These are phyloP conservation scores for Chelonoidis abingdonii DNA, from an alignment of 2,113 vertebrate species.

Conservation along the genomic window DNA sequence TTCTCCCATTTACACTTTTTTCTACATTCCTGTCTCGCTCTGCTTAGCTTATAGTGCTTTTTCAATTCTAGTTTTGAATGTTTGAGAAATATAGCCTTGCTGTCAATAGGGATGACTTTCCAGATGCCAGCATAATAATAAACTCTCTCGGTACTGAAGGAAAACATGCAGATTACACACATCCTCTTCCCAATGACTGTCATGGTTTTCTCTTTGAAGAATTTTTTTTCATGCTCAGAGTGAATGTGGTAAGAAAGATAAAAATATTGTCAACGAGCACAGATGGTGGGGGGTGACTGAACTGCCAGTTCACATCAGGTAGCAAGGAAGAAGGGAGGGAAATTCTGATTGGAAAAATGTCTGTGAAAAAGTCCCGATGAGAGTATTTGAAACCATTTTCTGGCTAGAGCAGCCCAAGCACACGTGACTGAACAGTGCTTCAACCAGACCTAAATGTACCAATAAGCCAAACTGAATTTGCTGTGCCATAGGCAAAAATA, in stretches of 20 bases:
- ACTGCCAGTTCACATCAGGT: too few species aligned
- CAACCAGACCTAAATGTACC: background rate
- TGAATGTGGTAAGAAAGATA: background rate
- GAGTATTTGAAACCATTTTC: background rate
- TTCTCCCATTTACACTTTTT: background rate
- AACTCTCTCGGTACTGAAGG: background rate
- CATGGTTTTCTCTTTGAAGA: background rate
- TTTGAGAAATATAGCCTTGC: background rate
- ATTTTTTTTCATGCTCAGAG: too few species aligned
- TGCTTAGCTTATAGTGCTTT: background rate
- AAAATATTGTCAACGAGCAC: background rate
- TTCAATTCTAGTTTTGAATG: background rate
- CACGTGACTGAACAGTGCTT: background rate
- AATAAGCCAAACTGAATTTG: background rate
- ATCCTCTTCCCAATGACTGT: background rate
- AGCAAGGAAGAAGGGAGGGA: too few species aligned
- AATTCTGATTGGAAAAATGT: background rate
- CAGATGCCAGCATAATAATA: background rate
- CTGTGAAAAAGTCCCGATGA: background rate
- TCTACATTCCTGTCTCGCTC: background rate
- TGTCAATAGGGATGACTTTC: background rate
- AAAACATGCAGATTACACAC: background rate
- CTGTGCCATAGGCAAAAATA: background rate
- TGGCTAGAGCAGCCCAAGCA: background rate
- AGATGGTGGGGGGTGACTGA: background rate